Evolutionary conservation across 64 coral and sea anemone species (phyloP), one percentile per base, ranked within the genome.

Genomic region (Stylophora pistillata): DNA sequence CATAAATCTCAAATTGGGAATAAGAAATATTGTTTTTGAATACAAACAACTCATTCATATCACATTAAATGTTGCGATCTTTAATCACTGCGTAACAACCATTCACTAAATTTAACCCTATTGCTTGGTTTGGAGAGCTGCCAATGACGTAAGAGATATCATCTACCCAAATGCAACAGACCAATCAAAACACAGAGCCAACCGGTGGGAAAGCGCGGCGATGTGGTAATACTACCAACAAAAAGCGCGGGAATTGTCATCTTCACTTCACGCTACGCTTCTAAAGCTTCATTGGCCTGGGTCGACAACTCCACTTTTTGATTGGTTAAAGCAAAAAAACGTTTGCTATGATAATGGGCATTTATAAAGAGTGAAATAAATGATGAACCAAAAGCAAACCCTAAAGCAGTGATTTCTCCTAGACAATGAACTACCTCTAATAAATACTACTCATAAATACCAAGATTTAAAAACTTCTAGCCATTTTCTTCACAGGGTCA

Each of bases 371-470:
- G 5, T 21, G 18, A 52, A 76, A 41, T 4, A 76, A 10, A 73
- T 27, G 26, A 27, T 26, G 21, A n/a, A 25, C 64, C 37, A 76
- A 54, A 21, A 15, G 5, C 18, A 76, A 52, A 14, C 37, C 18
- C 5, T 10, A 18, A 34, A 76, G 32, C 5, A 76, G 21, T 14
- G 73, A 25, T 52, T 54, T 37, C 14, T 53, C 41, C 15, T 18
- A 52, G 53, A 52, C 15, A 18, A 11, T 14, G n/a, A 26, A 66
- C 30, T 34, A n/a, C 28, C 52, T 34, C 47, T 41, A 82, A 82
- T 82, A 82, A 82, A 82, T 82, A 82, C 79, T 82, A 66, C 59
- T 37, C 41, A 82, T 82, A 82, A 82, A 82, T 82, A 82, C 31
- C 65, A 82, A 65, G 18, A 37, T 37, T 68, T 32, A 17, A 21